A percentile compares a stretch with the other conserved stretches of the same genome.
Evolutionary conservation across 2,797 vertebrate species (phyloP).

Genomic region (Nannoperca australis): DNA sequence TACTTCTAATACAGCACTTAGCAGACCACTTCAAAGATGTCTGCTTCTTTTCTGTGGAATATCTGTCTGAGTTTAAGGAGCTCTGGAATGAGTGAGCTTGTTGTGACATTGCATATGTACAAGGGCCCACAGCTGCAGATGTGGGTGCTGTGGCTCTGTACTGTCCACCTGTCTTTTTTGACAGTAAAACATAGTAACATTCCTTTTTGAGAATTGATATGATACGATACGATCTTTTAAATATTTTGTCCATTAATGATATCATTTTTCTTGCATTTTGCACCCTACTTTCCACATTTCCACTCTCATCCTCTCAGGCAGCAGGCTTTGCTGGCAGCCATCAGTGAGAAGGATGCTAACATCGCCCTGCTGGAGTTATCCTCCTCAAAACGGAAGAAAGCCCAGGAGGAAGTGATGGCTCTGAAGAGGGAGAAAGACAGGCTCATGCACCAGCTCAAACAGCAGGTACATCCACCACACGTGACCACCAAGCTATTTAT

Average conservation of each 20-base stretch:
- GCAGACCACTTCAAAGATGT: constrained; percentile 81
- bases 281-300: not conserved
- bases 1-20: constrained; percentile 71
- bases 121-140: constrained; percentile 39
- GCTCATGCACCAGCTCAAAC: constrained; percentile 96
- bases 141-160: constrained; percentile 11
- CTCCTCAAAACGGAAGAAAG: constrained; percentile 92
- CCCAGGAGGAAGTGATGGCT: constrained; percentile 95
- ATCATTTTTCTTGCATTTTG: not conserved
- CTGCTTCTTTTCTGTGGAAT: constrained; percentile 61
- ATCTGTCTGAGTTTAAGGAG: constrained; percentile 63
- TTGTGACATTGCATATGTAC: constrained; percentile 47
- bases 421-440: constrained; percentile 96
- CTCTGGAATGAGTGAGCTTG: constrained; percentile 37
- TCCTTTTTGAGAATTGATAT: not conserved
- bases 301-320: constrained; percentile 84
- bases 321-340: constrained; percentile 95
- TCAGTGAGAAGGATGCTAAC: constrained; percentile 98
- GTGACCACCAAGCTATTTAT: constrained; percentile 72
- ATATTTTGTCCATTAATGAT: not conserved
- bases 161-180: constrained; percentile 41
- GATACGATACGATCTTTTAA: not conserved
- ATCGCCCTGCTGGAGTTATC: constrained; percentile 82
- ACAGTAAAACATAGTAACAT: not conserved
- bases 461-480: constrained; percentile 92